These are phyloP conservation scores for Egretta garzetta DNA, from an alignment of 2,113 vertebrate species.

Conservation along the genomic window DNA sequence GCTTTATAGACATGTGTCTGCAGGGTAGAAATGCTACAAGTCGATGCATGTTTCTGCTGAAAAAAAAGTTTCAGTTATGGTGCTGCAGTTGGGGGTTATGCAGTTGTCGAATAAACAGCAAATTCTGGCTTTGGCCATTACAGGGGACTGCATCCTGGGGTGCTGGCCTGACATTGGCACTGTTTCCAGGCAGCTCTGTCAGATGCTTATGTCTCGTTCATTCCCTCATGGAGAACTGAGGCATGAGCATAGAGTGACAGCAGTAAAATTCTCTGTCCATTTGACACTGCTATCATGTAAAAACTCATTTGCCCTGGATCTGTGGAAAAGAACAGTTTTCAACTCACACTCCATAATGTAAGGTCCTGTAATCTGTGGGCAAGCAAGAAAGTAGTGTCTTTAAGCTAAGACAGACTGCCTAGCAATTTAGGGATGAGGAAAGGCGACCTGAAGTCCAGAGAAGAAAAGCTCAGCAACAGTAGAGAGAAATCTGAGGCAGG, in stretches of 20 bases:
- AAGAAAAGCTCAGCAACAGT: neutral
- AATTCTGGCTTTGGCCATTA: neutral
- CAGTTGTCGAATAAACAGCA: neutral
- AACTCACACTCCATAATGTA: neutral
- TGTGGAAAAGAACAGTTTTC: neutral
- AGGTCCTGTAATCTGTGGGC: neutral
- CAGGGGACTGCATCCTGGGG: neutral
- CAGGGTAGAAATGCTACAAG: neutral
- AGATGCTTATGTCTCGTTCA: neutral
- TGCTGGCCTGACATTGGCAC: neutral
- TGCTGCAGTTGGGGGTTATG: neutral
- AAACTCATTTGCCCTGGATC: neutral
- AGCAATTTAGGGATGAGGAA: neutral
- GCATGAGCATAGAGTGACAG: neutral
- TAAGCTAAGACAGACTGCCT: neutral
- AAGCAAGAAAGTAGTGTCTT: neutral
- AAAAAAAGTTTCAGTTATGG: accelerated
- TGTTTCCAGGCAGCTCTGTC: neutral
- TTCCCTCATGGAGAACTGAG: neutral
- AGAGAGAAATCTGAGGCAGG: neutral
- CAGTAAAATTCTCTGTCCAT: neutral
- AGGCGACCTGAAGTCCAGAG: neutral
- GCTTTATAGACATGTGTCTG: neutral
- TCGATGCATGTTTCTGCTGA: neutral
- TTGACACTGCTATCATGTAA: neutral